Conservation (phyloP, 2,113 vertebrate species). For the Anhinga anhinga region DNA sequence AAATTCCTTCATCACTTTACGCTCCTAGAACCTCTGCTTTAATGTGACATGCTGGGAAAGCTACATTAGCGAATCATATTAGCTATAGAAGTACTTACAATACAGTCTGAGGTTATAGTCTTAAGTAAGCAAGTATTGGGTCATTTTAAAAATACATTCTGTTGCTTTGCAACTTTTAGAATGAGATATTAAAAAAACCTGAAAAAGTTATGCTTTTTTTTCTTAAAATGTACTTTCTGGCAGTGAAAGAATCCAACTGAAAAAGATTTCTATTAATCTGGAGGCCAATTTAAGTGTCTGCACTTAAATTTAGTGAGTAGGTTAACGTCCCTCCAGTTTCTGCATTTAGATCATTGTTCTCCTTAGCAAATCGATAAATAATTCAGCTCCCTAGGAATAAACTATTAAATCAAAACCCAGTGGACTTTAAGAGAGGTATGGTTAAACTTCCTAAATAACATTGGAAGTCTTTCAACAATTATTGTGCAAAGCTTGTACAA, state of each 20-base stretch:
- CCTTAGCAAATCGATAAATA: slow-evolving; percentile 43
- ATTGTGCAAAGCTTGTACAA: not conserved
- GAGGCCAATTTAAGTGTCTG: not conserved
- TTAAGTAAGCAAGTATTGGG: not conserved
- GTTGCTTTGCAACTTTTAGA: not conserved
- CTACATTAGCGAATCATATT: not conserved
- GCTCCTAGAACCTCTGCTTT: not conserved
- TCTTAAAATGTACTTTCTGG: slow-evolving; percentile 1
- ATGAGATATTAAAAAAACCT: not conserved
- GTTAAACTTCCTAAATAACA: not conserved
- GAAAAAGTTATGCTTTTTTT: not conserved
- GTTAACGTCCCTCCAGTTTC: not conserved
- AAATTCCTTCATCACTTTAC: not conserved
- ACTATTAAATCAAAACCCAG: not conserved
- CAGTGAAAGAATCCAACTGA: not conserved
- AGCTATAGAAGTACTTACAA: not conserved
- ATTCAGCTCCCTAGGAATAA: not conserved
- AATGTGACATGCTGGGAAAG: not conserved
- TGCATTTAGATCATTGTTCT: slow-evolving; percentile 14
- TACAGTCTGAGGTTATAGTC: not conserved
- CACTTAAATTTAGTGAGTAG: slow-evolving; percentile 24
- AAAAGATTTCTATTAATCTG: not conserved
- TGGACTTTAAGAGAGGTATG: not conserved
- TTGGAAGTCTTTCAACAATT: not conserved
- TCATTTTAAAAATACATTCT: not conserved